phyloP scores from a whole-genome alignment of 2,888 invertebrate species.

The Thecophora atra region DNA sequence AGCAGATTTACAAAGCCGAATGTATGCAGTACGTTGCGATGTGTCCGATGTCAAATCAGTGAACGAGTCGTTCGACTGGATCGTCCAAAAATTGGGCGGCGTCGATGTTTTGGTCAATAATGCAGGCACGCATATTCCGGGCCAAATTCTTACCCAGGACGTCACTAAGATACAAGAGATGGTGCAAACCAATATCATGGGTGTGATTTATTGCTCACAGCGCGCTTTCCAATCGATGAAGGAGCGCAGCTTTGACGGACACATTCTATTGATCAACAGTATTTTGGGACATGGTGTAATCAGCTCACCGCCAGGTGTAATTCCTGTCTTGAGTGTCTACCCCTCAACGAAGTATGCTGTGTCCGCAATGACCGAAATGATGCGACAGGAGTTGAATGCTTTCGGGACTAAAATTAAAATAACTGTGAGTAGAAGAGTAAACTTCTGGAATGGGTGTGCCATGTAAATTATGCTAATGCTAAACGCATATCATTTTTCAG shows the following conservation, averaged over 20 bases:
- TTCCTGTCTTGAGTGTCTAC: constrained; percentile 58
- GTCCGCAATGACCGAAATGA: constrained; percentile 58
- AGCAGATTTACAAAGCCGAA: constrained; percentile 51
- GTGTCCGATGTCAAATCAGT: constrained; percentile 69
- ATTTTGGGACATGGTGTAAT: constrained; percentile 56
- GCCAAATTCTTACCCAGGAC: constrained; percentile 49
- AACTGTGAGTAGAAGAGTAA: constrained; percentile 47
- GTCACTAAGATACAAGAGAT: constrained; percentile 52
- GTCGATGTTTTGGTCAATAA: constrained; percentile 72
- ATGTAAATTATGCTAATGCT: neutral
- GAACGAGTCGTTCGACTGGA: constrained; percentile 67
- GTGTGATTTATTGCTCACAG: constrained; percentile 66
- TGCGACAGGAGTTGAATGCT: constrained; percentile 59
- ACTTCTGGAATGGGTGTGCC: neutral
- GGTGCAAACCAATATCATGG: constrained; percentile 68
- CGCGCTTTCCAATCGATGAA: constrained; percentile 68
- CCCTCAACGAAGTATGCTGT: constrained; percentile 58
- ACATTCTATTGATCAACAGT: constrained; percentile 67
- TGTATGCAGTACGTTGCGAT: constrained; percentile 67
- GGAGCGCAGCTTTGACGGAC: constrained; percentile 60
- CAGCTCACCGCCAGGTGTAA: constrained; percentile 52
- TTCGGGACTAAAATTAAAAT: constrained; percentile 51
- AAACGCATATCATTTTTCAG: constrained; percentile 35
- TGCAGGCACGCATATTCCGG: constrained; percentile 66
- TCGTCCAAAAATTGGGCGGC: constrained; percentile 68